Evolutionary conservation across 2,113 vertebrate species (phyloP), one percentile per base, ranked within the genome.

Genomic region (Xiphophorus maculatus): DNA sequence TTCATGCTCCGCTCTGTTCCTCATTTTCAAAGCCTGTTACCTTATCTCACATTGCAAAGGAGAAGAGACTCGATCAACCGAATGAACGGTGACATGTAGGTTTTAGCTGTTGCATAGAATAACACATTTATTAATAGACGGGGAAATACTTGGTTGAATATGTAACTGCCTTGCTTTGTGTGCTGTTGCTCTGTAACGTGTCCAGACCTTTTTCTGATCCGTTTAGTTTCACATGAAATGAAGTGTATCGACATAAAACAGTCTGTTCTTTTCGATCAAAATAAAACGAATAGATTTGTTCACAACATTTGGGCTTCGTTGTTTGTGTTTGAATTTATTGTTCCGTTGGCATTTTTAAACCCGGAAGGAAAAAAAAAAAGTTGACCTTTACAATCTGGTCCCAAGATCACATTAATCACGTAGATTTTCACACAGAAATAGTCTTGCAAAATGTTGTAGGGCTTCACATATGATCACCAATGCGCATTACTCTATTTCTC

Each of bases 181-280:
- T 90, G 71, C 65, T 85, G 79, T 90, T 86, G 72, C 63, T 67
- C 84, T 79, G 58, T 9, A 81, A 51, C 74, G 54, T 83, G 60
- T 87, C 66, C 32, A 63, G 15, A 54, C 30, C 35, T 77, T 48
- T 48, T 17, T 14, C 40, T 63, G 73, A 73, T 71, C 82, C 70
- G 70, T 83, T 76, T 77, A 67, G 73, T 86, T 83, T 84, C 74
- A 81, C 67, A 74, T 81, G 15, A 74, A 79, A 66, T 84, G 1
- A 35, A 40, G 32, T 89, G 76, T 91, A 76, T 4, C 83, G 72
- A 85, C 71, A 62, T 67, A 76, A 28, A 63, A 68, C 54, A 40
- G 80, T 37, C 30, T 89, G 63, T 88, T 87, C 64, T 90, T 92
- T 92, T 84, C 86, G 84, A 80, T 15, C 33, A 87, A 90, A 93